Base-by-base conservation (phyloP, 2,797 vertebrate species). In the Anguilla marmorata region DNA sequence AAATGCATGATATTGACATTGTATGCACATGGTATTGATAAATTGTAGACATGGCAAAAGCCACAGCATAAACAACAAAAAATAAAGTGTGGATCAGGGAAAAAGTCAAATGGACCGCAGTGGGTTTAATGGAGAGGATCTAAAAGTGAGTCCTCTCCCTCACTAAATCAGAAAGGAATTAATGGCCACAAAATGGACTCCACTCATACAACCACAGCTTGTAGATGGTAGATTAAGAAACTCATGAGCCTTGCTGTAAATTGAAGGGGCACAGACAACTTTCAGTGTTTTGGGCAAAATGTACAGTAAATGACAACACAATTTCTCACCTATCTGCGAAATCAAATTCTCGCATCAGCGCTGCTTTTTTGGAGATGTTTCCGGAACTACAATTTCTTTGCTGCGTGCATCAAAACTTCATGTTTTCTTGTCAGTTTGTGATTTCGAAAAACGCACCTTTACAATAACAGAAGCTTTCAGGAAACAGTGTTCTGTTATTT, bases 181-280 rank as follows among this genome's bases (percentile, higher is more conserved):
- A 95, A 96, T 95, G 95, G 94, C 91, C 93, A 93, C 93, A 95
- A 91, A 94, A 94, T 93, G 94, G 93, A 94, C 94, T 89, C 89
- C 89, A 90, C 85, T 91, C 76, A 91, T 89, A 90, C 90, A 90
- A 90, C 89, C 90, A 86, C 92, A 92, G 91, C 90, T 93, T 93
- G 92, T 94, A 93, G 93, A 94, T 91, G 94, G 93, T 94, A 95
- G 95, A 96, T 96, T 96, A 96, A 93, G 93, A 93, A 95, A 87
- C 93, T 94, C 93, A 95, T 96, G 95, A 95, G 94, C 91, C 95
- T 95, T 96, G 94, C 87, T 92, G 93, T 94, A 93, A 96, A 95
- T 87, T 93, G 86, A 90, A 88, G 90, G 89, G 88, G 89, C 92
- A 88, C 90, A 89, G 1, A 72, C 74, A 85, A 48, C 16, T 80